A percentile compares a stretch with the other conserved stretches of the same genome.
Conservation (phyloP, 1,140 invertebrate genomes). For the Trichomalopsis sarcophagae region DNA sequence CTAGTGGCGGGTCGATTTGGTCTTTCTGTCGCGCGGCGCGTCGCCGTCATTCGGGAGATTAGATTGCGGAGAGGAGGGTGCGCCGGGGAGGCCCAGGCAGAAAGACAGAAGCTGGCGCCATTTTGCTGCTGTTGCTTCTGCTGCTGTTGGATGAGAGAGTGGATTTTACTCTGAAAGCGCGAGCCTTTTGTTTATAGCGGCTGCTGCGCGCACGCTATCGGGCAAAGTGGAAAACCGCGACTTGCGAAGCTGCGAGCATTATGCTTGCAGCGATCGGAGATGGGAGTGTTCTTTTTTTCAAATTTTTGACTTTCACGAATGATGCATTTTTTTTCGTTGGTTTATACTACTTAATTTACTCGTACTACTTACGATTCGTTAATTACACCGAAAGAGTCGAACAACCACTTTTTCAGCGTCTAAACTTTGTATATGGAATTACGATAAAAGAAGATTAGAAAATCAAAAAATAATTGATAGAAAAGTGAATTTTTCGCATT, state of each 20-base stretch:
- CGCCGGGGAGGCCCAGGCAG: not conserved
- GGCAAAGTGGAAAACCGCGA: slow-evolving; percentile 13
- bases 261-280: too few relatives aligned
- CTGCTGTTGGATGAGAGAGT: not conserved
- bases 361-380: not conserved
- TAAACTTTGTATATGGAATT: too few relatives aligned
- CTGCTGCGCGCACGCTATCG: too few relatives aligned
- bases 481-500: not conserved
- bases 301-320: not conserved
- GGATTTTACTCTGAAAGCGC: not conserved
- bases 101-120: slow-evolving; percentile 56
- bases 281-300: too few relatives aligned
- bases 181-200: slow-evolving; percentile 32
- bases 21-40: slow-evolving; percentile 20
- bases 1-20: slow-evolving; percentile 39
- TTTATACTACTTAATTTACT: not conserved
- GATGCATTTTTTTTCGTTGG: not conserved
- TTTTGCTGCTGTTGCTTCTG: slow-evolving; percentile 61
- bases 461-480: too few relatives aligned
- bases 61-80: slow-evolving; percentile 60
- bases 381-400: too few relatives aligned
- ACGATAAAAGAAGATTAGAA: too few relatives aligned
- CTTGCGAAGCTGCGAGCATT: not conserved
- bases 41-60: slow-evolving; percentile 66
- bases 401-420: too few relatives aligned